These are phyloP conservation scores for Girardia tigrina DNA, from an alignment of 2,888 invertebrate genomes.

Conservation along the genomic window DNA sequence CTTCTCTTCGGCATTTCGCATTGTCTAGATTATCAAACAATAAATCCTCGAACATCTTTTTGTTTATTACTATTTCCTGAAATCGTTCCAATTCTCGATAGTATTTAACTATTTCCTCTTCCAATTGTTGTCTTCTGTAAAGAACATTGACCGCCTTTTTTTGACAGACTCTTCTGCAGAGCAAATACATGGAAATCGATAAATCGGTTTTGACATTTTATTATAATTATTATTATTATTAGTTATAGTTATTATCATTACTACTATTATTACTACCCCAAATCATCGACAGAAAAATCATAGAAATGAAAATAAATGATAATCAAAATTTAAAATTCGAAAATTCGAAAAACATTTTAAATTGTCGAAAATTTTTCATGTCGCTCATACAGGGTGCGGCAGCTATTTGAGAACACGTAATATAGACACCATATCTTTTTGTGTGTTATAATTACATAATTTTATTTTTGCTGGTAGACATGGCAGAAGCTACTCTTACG, in stretches of 20 bases:
- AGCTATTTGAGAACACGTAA: background rate
- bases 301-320: too few relatives aligned
- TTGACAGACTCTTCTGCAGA: background rate
- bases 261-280: background rate
- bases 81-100: slow-evolving; percentile 1
- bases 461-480: too few relatives aligned
- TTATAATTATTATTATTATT: background rate
- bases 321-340: too few relatives aligned
- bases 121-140: background rate
- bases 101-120: background rate
- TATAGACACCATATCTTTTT: too few relatives aligned
- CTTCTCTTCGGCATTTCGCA: background rate
- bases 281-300: too few relatives aligned
- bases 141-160: background rate
- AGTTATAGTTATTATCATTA: background rate
- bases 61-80: background rate
- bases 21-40: background rate
- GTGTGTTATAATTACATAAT: too few relatives aligned
- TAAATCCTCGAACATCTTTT: background rate
- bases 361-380: too few relatives aligned
- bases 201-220: background rate
- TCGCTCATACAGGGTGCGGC: too few relatives aligned
- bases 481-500: too few relatives aligned
- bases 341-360: too few relatives aligned
- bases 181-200: background rate